Evolutionary conservation across 1,140 invertebrate genomes (phyloP), one percentile per base, ranked within the genome.

Genomic region (Venustaconcha ellipsiformis): DNA sequence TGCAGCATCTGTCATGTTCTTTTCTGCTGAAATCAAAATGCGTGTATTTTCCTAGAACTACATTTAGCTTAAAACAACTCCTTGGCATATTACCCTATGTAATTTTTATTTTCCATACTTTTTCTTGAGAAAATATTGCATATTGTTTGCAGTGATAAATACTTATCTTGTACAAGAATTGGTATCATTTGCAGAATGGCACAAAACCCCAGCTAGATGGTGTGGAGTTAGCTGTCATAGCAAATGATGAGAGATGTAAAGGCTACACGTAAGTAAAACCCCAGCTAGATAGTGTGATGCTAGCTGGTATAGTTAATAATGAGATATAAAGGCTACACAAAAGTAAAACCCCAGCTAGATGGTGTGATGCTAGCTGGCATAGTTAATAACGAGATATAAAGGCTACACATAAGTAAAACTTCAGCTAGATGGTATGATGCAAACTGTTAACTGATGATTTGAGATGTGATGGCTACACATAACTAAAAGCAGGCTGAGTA

Each of bases 381-480:
- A 60, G 93, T 91, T 5, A 89, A 85, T 60, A 93, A 94, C 60
- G 87, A 86, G 93, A 65, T 95, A 95, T 73, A 92, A 95, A 57
- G 94, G 95, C 55, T 97, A 94, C 80, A 96, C 95, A 87, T 89
- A 85, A 82, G 81, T 78, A 72, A 30, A 92, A 84, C 96, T 96
- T 6, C 91, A 90, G 82, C 88, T 98, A 67, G 89, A 92, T 2
- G 95, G 97, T 90, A 95, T 98, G 0, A 91, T 95, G 85, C 90
- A 99, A 30, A 90, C 94, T 73, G 90, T 91, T 98, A 60, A 93
- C 91, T 6, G 89, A 85, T 60, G 94, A 94, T 62, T 87, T 85
- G 93, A 65, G 95, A 95, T 95, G 95, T 73, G 92, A 95, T 57
- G 94, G 95, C 55, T 97, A 94, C 80, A 96, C 95, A 87, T 89